Percentiles rank a stretch among this genome's conserved stretches.
These are phyloP conservation scores for Lophius americanus DNA, from an alignment of 2,797 vertebrate genomes.

Conservation along the genomic window DNA sequence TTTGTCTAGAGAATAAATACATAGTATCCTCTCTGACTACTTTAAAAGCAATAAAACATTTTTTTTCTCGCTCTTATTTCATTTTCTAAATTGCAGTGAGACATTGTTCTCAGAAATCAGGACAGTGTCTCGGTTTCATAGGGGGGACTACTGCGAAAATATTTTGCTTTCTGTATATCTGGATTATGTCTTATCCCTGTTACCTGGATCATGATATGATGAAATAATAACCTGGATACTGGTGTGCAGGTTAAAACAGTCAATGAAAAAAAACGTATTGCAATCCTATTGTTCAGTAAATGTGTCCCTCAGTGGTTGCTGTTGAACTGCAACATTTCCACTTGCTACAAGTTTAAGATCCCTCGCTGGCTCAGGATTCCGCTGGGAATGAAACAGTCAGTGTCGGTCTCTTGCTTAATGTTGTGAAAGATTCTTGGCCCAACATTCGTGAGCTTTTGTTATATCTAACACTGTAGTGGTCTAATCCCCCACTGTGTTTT, in stretches of 20 bases:
- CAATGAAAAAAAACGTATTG: neutral
- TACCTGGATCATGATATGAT: no score
- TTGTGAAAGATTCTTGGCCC: neutral
- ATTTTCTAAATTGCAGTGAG: no score
- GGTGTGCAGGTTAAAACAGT: neutral
- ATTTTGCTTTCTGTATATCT: no score
- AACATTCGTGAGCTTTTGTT: neutral
- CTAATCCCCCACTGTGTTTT: slow-evolving; percentile 18
- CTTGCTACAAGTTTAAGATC: neutral
- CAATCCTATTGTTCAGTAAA: neutral
- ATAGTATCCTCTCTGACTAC: no score
- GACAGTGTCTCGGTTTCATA: no score
- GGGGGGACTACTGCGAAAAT: no score
- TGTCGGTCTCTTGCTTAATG: neutral
- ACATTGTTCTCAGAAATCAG: no score
- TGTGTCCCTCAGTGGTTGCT: neutral
- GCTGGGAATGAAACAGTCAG: neutral
- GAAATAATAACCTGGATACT: no score
- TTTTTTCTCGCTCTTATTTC: no score
- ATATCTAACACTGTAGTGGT: neutral
- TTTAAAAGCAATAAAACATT: no score
- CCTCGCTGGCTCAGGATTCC: neutral
- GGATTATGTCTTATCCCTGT: no score
- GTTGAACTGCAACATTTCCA: neutral
- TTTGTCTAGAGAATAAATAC: no score